Base-by-base conservation (phyloP, 2,113 vertebrate species). In the Equus przewalskii region DNA sequence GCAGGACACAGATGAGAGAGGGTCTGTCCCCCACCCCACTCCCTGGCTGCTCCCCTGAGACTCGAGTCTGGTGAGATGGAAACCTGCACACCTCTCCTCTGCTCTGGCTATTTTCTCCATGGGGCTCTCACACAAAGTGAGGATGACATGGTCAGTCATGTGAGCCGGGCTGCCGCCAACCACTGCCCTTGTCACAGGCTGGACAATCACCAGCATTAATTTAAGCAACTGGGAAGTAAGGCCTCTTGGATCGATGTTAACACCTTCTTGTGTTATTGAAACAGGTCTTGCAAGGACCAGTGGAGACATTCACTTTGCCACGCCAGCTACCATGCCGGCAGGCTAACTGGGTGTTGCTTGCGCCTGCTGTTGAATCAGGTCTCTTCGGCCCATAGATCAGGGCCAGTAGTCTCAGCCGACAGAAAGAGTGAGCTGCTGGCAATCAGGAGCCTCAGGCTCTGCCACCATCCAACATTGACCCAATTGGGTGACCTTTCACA, bases 241-340 rank as follows among this genome's bases (percentile, higher is more conserved):
- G 21, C 65, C 26, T 93, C 76, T 49, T n/a, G 24, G 46, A 91
- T 96, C 14, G 7, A 51, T 73, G 54, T 58, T 91, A 70, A 83
- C 46, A 88, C 73, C 44, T 67, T 85, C 86, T 79, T 15, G 76
- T 78, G 64, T 70, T 89, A 64, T 49, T 78, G 44, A 49, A 30
- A 60, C 19, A 93, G 80, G 46, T 67, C 95, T 88, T 51, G 18
- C 60, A 79, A 87, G 19, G 79, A 14, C 65, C 49, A 56, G 70
- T 85, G 84, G 81, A 94, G 76, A 94, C 73, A 92, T 94, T 94
- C 60, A 62, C 78, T 92, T 93, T 89, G 41, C 78, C 64, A 80
- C 15, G 6, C 16, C 18, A 33, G 30, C 79, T 51, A 46, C 46
- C 22, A 18, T 51, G 62, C 69, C 64, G 85, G n/a, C 7, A 19